Percentiles rank a stretch among this genome's conserved stretches.
Conservation (phyloP, 2,113 vertebrate genomes). For the Ptyas mucosa region DNA sequence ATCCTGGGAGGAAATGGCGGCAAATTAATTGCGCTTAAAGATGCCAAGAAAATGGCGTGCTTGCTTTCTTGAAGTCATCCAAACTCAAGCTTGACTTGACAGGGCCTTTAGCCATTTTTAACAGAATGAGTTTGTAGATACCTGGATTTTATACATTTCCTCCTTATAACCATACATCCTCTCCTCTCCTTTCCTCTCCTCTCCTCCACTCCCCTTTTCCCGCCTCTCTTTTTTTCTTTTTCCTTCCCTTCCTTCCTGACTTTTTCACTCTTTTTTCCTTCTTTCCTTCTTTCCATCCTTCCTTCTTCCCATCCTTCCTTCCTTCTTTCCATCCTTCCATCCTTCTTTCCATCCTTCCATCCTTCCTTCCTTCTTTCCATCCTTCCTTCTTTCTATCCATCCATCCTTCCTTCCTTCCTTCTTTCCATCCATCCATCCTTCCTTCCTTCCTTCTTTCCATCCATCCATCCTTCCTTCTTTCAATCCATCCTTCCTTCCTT, state of each 20-base stretch:
- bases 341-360: background rate
- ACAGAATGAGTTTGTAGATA: background rate
- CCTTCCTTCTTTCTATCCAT: no score
- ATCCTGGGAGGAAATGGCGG: background rate
- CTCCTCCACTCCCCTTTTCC: no score
- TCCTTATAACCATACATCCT: background rate
- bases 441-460: background rate
- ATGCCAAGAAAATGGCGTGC: background rate
- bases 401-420: no score
- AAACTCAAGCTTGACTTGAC: background rate
- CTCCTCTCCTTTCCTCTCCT: background rate
- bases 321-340: fast-evolving
- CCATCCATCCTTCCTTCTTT: no score
- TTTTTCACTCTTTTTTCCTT: no score
- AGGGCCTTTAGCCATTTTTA: background rate
- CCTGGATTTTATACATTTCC: background rate
- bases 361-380: no score
- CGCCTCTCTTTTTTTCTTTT: no score
- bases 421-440: background rate
- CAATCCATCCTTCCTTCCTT: no score
- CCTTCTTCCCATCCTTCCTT: background rate
- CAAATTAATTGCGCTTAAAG: background rate
- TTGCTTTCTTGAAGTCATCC: background rate
- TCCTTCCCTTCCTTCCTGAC: background rate
- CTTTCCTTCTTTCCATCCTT: no score